Evolutionary conservation across 2,888 invertebrate species (phyloP), one percentile per base, ranked within the genome.

Genomic region (Melieria omissa): DNA sequence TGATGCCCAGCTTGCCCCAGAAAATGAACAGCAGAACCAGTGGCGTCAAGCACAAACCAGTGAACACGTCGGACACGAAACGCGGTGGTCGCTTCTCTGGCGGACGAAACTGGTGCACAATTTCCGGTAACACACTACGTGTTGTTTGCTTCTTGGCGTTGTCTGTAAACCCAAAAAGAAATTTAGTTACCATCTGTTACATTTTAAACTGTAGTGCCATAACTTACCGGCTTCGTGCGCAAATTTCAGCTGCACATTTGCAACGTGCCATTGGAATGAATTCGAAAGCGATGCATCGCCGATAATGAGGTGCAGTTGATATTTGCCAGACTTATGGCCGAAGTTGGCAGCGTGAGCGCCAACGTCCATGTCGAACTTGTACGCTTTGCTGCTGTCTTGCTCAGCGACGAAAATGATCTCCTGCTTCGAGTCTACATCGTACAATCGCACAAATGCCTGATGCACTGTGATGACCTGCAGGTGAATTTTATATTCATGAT

Each of bases 391-490:
- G 75, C 88, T 88, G 83, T 97, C 97, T 5, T 93, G 92, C 84
- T 98, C 98, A 0, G 98, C 96, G 5, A 99, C 94, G 85, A 96
- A 98, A 80, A 97, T 92, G 64, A 97, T 94, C 88, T 99, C 99
- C 74, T 92, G 91, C n/a, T 90, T 88, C 0, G 89, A 89, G 67
- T 89, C 88, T 14, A 88, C 87, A 78, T 93, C 91, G 54, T 90
- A 90, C 60, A 98, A 89, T 64, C 94, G 90, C 44, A 97, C 91
- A 86, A 98, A 98, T 0, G 95, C 94, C 87, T 97, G 96, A 85
- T 95, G 95, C 60, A 95, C 93, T 52, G 90, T 87, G 82, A 96
- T 91, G 0, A 93, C 77, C 78, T 79, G 60, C 41, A 65, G 55
- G 6, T 5, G 55, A 4, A 12, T n/a, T 9, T 42, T 10, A 54